Percentiles rank a stretch among this genome's conserved stretches.
Evolutionary conservation across 2,113 vertebrate genomes (phyloP).

Genomic region (Numenius arquata): DNA sequence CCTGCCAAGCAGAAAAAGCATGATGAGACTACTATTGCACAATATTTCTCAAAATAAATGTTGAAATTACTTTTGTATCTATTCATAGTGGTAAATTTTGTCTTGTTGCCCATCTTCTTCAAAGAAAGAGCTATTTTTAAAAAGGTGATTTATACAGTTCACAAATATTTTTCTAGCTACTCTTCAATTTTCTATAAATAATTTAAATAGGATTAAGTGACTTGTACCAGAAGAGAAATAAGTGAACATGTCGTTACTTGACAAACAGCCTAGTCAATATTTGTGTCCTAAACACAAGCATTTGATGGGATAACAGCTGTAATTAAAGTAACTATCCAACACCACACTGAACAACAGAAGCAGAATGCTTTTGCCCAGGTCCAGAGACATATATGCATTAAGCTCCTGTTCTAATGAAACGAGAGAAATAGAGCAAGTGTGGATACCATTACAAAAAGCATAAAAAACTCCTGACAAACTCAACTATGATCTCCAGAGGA

Average conservation of each 20-base stretch:
- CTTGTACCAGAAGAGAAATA: not conserved
- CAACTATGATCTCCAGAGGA: not conserved
- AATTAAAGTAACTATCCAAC: not conserved
- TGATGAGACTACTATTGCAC: constrained; percentile 39
- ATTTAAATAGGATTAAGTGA: not conserved
- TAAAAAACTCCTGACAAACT: not conserved
- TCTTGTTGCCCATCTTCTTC: constrained; percentile 7
- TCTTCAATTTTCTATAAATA: constrained; percentile 2
- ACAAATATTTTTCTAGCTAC: constrained; percentile 33
- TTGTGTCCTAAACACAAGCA: not conserved
- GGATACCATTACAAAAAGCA: not conserved
- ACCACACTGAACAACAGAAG: not conserved
- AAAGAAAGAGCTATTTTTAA: constrained; percentile 52
- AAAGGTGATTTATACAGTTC: constrained; percentile 9
- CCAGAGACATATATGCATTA: not conserved
- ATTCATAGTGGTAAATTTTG: constrained; percentile 29
- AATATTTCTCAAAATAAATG: constrained; percentile 56
- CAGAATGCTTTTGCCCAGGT: not conserved
- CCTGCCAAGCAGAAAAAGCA: constrained; percentile 50
- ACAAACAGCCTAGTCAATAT: not conserved
- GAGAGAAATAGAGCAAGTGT: not conserved
- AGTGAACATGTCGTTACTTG: not conserved
- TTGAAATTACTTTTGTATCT: constrained; percentile 41
- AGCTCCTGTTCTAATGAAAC: not conserved
- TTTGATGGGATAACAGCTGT: not conserved